Evolutionary conservation across 92 coral and sea anemone species (phyloP), one percentile per base, ranked within the genome.

Genomic region (Paragorgia papillata): DNA sequence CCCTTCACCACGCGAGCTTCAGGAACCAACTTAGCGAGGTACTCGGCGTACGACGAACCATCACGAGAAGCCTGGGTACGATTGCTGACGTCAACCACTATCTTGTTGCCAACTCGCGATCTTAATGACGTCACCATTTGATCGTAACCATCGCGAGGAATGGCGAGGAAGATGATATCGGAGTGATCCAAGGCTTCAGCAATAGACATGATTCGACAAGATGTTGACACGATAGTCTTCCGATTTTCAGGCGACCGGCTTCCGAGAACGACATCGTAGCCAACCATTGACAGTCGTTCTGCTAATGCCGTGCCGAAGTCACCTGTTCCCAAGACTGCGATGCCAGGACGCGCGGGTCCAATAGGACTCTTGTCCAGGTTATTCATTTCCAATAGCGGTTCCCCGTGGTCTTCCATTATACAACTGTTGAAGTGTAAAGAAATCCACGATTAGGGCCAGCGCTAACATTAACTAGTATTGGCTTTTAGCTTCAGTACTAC

Each of bases 101-200:
- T 46, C 53, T 46, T 46, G 53, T 46, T 46, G 53, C 15, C 15
- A 2, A 46, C 53, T 6, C 53, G 53, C n/a, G 12, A 6, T 15
- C n/a, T 46, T 46, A 46, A n/a, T 15, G 15, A n/a, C 12, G n/a
- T 1, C 14, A 15, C n/a, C 53, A 46, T 46, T 46, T 46, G 53
- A n/a, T 46, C 53, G n/a, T 46, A 46, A 15, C 53, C 9, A 46
- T 46, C n/a, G 15, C 53, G 53, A 15, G 53, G 53, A 46, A 46
- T 46, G 53, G 53, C 53, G n/a, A 46, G 53, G 53, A 46, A 46
- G 53, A 46, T 46, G 53, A 46, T 46, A n/a, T 46, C 53, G 15
- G 53, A 46, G 15, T 46, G 53, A 46, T 46, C 15, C 2, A 46
- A 2, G n/a, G 53, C 53, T 7, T 46, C n/a, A 15, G 7, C 15